These are phyloP conservation scores for Cyclophora punctaria DNA, from an alignment of 2,888 invertebrate genomes.

Conservation along the genomic window DNA sequence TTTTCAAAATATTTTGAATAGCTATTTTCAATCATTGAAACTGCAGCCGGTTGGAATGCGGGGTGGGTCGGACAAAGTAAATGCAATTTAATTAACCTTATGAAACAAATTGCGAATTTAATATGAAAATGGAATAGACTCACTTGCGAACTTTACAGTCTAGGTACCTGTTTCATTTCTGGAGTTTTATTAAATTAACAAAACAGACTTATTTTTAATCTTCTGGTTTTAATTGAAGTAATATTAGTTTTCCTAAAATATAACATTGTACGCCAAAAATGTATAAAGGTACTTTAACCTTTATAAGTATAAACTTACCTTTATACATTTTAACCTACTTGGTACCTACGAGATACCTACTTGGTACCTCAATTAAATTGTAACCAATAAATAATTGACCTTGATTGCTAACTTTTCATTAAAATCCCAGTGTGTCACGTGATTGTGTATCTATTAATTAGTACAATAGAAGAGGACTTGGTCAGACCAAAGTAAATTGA, in stretches of 20 bases:
- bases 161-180: too few relatives aligned
- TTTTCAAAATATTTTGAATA: constrained; percentile 76
- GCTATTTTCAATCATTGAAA: constrained; percentile 73
- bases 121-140: too few relatives aligned
- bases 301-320: too few relatives aligned
- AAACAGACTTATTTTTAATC: too few relatives aligned
- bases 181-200: too few relatives aligned
- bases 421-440: constrained; percentile 15
- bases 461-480: constrained; percentile 46
- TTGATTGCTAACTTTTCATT: constrained; percentile 30
- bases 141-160: too few relatives aligned
- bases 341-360: too few relatives aligned
- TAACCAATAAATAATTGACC: constrained; percentile 8
- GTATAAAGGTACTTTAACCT: too few relatives aligned
- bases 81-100: constrained; percentile 32
- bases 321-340: too few relatives aligned
- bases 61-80: constrained; percentile 44
- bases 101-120: constrained; percentile 31
- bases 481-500: constrained; percentile 69
- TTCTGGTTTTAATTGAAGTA: too few relatives aligned
- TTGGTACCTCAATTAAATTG: neutral
- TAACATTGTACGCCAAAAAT: too few relatives aligned
- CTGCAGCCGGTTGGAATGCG: constrained; percentile 62
- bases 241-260: too few relatives aligned
- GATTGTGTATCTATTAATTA: constrained; percentile 47